Conservation (phyloP, 1,140 invertebrate genomes). For the Drosophila rufa region DNA sequence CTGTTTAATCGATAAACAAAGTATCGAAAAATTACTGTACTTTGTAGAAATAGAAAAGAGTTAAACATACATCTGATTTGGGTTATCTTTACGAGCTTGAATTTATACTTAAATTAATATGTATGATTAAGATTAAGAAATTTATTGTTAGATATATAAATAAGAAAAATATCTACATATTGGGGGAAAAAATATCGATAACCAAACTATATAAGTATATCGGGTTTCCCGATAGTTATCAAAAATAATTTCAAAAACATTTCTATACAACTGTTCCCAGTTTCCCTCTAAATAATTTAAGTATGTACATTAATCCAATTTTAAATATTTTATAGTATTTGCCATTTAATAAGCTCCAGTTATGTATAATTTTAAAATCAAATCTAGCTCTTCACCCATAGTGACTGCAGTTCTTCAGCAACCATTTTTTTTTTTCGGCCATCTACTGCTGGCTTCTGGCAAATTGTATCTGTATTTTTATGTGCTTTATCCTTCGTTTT, state of each 20-base stretch:
- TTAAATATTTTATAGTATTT: not conserved
- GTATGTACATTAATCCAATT: not conserved
- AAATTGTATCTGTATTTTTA: conserved; percentile 59
- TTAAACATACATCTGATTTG: not conserved
- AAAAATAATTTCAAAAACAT: no score
- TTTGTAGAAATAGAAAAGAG: not conserved
- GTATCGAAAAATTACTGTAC: no score
- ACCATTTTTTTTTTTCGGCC: conserved; percentile 30
- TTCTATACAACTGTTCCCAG: no score
- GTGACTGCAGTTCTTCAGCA: conserved; percentile 42
- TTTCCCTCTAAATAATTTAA: not conserved
- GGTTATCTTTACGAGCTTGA: not conserved
- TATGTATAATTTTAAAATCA: not conserved
- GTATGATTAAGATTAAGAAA: no score
- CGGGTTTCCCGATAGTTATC: no score
- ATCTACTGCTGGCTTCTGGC: conserved; percentile 24
- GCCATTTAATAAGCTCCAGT: not conserved
- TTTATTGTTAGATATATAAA: no score
- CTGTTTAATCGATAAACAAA: not conserved
- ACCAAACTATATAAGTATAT: no score
- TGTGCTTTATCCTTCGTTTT: conserved; percentile 43
- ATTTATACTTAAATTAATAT: not conserved
- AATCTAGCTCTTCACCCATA: conserved; percentile 10
- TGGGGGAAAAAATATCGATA: no score
- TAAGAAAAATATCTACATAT: no score